A percentile compares a stretch with the other conserved stretches of the same genome.
Conservation (phyloP, 1,140 invertebrate genomes). For the Schlechtendalia chinensis region DNA sequence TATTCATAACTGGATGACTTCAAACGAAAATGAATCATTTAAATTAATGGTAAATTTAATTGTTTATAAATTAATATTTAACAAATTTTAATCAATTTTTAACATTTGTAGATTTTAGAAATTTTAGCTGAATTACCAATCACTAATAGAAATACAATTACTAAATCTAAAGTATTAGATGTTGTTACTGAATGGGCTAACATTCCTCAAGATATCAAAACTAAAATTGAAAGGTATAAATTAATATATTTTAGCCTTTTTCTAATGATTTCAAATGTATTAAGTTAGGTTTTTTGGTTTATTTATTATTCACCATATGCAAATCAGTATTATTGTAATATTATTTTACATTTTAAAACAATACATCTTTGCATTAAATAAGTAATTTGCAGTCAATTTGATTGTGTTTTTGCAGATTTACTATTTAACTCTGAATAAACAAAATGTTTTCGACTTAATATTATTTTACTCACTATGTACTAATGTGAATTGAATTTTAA, state of each 20-base stretch:
- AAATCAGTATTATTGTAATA: too few relatives aligned
- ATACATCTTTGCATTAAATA: too few relatives aligned
- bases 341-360: too few relatives aligned
- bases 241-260: not conserved
- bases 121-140: constrained; percentile 82
- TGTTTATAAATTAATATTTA: not conserved
- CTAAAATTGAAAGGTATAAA: constrained; percentile 46
- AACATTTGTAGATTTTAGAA: constrained; percentile 67
- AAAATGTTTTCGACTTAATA: not conserved
- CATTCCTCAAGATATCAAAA: constrained; percentile 46
- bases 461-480: not conserved
- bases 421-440: not conserved
- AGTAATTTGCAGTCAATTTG: too few relatives aligned
- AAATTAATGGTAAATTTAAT: constrained; percentile 36
- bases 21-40: constrained; percentile 42
- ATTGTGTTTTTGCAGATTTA: not conserved
- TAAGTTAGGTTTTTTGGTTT: not conserved
- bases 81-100: constrained; percentile 54
- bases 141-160: constrained; percentile 86
- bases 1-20: constrained; percentile 83
- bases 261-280: too few relatives aligned
- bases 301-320: too few relatives aligned
- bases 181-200: constrained; percentile 79
- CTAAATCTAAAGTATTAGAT: constrained; percentile 83
- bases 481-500: not conserved